Conservation (phyloP, 1,140 invertebrate genomes). For the Atta cephalotes region DNA sequence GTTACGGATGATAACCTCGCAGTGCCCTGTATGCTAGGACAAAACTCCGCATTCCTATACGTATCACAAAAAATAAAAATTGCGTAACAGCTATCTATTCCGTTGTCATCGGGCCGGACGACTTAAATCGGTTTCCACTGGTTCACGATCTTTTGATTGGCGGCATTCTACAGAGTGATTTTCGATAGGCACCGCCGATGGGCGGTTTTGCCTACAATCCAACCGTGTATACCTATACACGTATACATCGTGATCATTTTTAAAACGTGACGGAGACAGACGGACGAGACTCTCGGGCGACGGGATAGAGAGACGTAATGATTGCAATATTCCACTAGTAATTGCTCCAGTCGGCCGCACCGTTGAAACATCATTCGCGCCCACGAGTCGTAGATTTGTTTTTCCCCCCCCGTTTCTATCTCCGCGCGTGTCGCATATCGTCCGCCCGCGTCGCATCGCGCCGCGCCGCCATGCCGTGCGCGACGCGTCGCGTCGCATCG, state of each 20-base stretch:
- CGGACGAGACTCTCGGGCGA: conserved; percentile 30
- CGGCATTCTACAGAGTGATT: conserved; percentile 75
- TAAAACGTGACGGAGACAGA: conserved; percentile 55
- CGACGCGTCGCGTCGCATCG: neutral
- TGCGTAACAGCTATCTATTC: conserved; percentile 65
- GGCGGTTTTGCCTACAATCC: conserved; percentile 65
- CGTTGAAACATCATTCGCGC: conserved; percentile 75
- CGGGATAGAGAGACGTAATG: conserved; percentile 75
- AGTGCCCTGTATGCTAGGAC: neutral
- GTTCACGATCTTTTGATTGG: conserved; percentile 74
- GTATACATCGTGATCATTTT: conserved; percentile 65
- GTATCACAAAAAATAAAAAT: conserved; percentile 52
- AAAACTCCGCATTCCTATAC: neutral
- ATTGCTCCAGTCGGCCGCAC: conserved; percentile 74
- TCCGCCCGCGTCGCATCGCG: neutral
- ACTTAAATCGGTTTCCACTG: conserved; percentile 70
- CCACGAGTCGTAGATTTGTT: conserved; percentile 73
- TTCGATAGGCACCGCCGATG: conserved; percentile 69
- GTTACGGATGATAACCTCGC: neutral
- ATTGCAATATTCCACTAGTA: conserved; percentile 75
- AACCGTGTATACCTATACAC: neutral
- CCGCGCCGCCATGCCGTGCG: conserved; percentile 31
- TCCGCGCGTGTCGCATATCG: conserved; percentile 52
- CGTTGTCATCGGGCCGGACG: conserved; percentile 58
- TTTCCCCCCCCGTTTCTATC: conserved; percentile 52